Percentiles rank a stretch among this genome's conserved stretches.
phyloP scores from a whole-genome alignment of 2,888 invertebrate genomes.

The Empis stercorea region DNA sequence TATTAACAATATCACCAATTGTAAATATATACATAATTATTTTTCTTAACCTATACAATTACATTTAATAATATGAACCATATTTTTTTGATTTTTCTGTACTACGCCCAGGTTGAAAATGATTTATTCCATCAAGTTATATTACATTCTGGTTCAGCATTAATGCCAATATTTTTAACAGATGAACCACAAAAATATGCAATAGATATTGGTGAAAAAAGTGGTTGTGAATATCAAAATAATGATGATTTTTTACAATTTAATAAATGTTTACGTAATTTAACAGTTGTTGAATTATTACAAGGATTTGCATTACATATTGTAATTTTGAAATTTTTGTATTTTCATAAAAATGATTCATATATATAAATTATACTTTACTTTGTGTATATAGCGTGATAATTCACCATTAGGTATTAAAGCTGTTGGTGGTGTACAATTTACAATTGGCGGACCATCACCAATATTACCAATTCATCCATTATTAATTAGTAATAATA shows the following conservation, averaged over 20 bases:
- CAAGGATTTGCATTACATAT: conserved; percentile 28
- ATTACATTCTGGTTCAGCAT: conserved; percentile 40
- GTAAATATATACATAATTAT: conserved; percentile 14
- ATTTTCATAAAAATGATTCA: background rate
- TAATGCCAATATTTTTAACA: conserved; percentile 40
- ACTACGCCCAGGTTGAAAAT: conserved; percentile 25
- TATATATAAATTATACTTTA: background rate
- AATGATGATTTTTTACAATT: conserved; percentile 24
- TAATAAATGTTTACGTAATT: conserved; percentile 26
- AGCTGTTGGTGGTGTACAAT: conserved; percentile 29
- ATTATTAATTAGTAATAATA: conserved; percentile 4
- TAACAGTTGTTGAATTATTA: conserved; percentile 23
- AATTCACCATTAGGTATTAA: conserved; percentile 27
- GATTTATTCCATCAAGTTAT: conserved; percentile 40
- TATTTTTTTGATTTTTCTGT: conserved; percentile 3
- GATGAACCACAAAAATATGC: conserved; percentile 33
- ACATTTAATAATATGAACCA: background rate
- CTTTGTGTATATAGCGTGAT: conserved; percentile 17
- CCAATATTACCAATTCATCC: conserved; percentile 30
- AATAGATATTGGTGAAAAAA: conserved; percentile 28
- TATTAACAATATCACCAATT: conserved; percentile 35
- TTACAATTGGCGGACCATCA: conserved; percentile 32
- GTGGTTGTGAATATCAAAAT: conserved; percentile 23
- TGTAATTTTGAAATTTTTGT: conserved; percentile 14
- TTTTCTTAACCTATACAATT: no score